A percentile compares a stretch with the other conserved stretches of the same genome.
Evolutionary conservation across 2,888 invertebrate genomes (phyloP).

Genomic region (Dione vanillae): DNA sequence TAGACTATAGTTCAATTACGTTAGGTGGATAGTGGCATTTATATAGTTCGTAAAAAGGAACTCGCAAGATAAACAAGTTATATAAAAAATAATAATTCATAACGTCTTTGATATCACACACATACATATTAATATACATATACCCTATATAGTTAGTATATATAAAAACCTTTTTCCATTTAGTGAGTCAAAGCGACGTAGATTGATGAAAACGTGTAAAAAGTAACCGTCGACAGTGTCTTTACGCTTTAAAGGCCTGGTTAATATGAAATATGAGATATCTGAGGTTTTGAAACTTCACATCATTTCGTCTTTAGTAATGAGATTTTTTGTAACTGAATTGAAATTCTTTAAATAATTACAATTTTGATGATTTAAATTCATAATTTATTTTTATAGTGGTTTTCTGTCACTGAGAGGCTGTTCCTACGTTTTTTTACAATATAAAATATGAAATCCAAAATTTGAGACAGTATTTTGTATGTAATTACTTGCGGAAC

Average conservation of each 20-base stretch:
- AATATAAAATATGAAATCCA: too few relatives aligned
- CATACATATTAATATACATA: neutral
- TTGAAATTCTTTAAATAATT: neutral
- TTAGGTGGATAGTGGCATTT: too few relatives aligned
- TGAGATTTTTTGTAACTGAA: neutral
- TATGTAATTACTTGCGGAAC: too few relatives aligned
- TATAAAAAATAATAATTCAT: neutral
- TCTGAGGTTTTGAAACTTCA: constrained; percentile 5
- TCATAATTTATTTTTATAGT: too few relatives aligned
- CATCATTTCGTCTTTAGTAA: neutral
- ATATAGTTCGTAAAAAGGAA: too few relatives aligned
- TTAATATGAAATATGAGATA: constrained; percentile 26
- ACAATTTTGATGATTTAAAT: too few relatives aligned
- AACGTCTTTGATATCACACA: neutral
- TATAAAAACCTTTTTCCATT: constrained; percentile 21
- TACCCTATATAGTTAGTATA: neutral
- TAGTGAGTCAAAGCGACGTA: constrained; percentile 31
- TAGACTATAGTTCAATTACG: too few relatives aligned
- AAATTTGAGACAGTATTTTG: too few relatives aligned
- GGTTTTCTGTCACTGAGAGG: too few relatives aligned
- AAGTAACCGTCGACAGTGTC: constrained; percentile 14
- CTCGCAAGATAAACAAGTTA: neutral
- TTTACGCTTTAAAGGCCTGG: constrained; percentile 19
- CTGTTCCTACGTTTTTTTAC: too few relatives aligned
- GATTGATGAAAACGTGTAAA: constrained; percentile 32